Conservation (phyloP, 2,797 vertebrate species). For the Centropyge bicolor region DNA sequence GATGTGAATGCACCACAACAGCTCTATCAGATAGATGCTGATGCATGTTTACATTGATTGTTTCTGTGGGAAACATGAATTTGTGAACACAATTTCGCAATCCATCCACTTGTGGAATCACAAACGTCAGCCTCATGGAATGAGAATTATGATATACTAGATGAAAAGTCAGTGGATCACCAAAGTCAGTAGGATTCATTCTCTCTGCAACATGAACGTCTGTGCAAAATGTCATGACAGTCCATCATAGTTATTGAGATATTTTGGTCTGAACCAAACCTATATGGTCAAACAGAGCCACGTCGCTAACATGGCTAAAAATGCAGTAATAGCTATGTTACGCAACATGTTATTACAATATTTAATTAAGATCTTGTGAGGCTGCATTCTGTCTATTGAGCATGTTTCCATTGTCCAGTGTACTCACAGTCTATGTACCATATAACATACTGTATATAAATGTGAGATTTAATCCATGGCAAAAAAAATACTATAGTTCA, state of each 20-base stretch:
- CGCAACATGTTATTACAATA: slow-evolving; percentile 32
- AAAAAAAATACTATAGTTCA: slow-evolving; percentile 53
- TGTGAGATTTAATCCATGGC: slow-evolving; percentile 62
- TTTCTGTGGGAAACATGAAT: neutral
- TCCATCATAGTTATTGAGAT: slow-evolving; percentile 1
- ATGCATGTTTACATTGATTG: neutral
- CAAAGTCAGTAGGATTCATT: neutral
- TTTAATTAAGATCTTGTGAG: slow-evolving; percentile 4
- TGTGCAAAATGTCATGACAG: neutral
- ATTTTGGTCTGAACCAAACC: slow-evolving; percentile 17
- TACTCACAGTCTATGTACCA: slow-evolving; percentile 80
- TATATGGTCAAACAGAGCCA: neutral
- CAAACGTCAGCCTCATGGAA: neutral
- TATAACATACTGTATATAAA: slow-evolving; percentile 61
- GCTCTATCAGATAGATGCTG: neutral
- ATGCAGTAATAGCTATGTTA: slow-evolving; percentile 44
- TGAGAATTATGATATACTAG: neutral
- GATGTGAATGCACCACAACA: slow-evolving; percentile 12
- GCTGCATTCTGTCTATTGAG: slow-evolving; percentile 52
- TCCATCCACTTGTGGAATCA: neutral
- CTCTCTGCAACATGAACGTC: neutral
- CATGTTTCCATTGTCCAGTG: slow-evolving; percentile 77
- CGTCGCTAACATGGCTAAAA: neutral
- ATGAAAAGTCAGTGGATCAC: neutral
- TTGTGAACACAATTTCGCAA: neutral